Evolutionary conservation across 2,888 invertebrate species (phyloP), one percentile per base, ranked within the genome.

Genomic region (Celastrina argiolus): DNA sequence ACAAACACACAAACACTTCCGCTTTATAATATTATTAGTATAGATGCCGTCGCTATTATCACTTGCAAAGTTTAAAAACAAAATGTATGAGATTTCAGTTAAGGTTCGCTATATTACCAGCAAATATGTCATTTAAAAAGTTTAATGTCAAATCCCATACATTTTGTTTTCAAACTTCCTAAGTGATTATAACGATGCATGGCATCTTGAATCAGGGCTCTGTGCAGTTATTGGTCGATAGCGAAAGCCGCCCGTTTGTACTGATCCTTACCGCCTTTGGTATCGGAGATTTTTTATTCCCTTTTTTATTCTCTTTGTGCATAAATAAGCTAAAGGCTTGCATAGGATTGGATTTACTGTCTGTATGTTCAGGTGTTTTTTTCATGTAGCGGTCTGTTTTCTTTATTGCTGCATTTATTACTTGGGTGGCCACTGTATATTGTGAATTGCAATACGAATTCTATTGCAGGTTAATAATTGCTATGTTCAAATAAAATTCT

Each of bases 241-340:
- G 18, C 45, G 3, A 3, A 10, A 12, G 51, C 12, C 22, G 22
- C 51, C 8, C 51, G 22, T 51, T 51, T 51, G 22, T 22, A 26
- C 26, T 14, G 51, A 26, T 5, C 36, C 63, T 4, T 51, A 64
- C 51, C 22, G 59, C 66, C 41, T 28, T 66, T 22, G 39, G 41
- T 34, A 51, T 56, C 18, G 56, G 51, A 22, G 28, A 67, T 64
- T 18, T n/a, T 56, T 59, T 64, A 64, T 36, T 61, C 61, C 39
- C 61, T 61, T 16, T 59, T 56, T 59, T 64, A 64, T 36, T 61
- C 61, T 61, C 61, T 61, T 16, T 59, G 39, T 39, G 22, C 61
- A 36, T 61, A 61, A 61, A 61, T 39, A 61, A 61, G 61, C 34
- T 61, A 39, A 61, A 61, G 34, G 31, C 31, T 28, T 31, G 56